A percentile compares a stretch with the other conserved stretches of the same genome.
phyloP scores from a whole-genome alignment of 2,888 invertebrate species.

The Pollenia amentaria region DNA sequence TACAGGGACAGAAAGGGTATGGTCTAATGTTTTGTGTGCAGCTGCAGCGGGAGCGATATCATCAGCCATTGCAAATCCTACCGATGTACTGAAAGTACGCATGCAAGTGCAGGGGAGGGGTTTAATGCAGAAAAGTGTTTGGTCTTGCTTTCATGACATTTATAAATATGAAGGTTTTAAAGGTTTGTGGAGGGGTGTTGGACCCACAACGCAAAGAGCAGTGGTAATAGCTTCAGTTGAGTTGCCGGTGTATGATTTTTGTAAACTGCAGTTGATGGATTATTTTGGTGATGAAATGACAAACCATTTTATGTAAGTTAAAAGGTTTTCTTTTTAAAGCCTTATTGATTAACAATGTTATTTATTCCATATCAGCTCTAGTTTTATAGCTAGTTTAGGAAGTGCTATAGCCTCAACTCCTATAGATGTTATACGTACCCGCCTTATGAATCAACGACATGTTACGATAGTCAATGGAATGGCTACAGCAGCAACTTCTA shows the following conservation, averaged over 20 bases:
- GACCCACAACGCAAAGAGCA: constrained; percentile 96
- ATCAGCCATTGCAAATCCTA: constrained; percentile 97
- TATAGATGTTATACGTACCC: constrained; percentile 96
- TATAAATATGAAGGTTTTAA: constrained; percentile 92
- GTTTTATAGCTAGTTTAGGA: constrained; percentile 95
- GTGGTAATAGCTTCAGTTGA: constrained; percentile 97
- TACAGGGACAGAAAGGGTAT: constrained; percentile 86
- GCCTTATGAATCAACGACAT: constrained; percentile 96
- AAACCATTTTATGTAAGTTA: constrained; percentile 93
- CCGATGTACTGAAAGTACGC: constrained; percentile 97
- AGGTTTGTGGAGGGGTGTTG: constrained; percentile 96
- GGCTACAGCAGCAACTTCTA: constrained; percentile 80
- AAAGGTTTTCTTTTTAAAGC: too few relatives aligned
- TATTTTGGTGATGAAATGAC: constrained; percentile 91
- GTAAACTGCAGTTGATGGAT: constrained; percentile 90
- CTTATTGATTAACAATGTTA: not conserved
- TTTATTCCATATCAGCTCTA: constrained; percentile 87
- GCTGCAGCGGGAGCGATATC: constrained; percentile 90
- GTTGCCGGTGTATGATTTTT: constrained; percentile 96
- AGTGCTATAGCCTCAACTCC: constrained; percentile 97
- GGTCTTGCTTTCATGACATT: constrained; percentile 92
- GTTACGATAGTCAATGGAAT: constrained; percentile 84
- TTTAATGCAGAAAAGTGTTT: constrained; percentile 86
- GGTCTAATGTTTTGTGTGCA: constrained; percentile 92
- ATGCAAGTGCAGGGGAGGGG: constrained; percentile 91